phyloP scores from a whole-genome alignment of 2,113 vertebrate species.

The Gallinago media region DNA sequence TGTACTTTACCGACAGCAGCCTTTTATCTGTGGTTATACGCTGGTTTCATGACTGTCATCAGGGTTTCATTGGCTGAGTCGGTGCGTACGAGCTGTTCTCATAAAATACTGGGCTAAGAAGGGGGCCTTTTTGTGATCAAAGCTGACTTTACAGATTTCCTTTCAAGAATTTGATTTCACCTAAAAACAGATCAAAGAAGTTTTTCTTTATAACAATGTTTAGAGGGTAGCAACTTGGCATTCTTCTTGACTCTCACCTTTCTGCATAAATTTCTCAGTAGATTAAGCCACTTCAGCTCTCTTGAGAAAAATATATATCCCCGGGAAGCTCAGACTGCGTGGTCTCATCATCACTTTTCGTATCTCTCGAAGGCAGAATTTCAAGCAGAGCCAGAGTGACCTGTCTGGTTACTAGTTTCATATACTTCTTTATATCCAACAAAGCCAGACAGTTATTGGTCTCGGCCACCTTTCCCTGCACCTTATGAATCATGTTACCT shows the following conservation, averaged over 20 bases:
- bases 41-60: not conserved
- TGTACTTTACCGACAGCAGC: not conserved
- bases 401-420: not conserved
- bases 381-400: not conserved
- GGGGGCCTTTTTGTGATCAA: not conserved
- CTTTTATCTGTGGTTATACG: not conserved
- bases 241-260: not conserved
- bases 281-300: not conserved
- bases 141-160: not conserved
- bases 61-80: not conserved
- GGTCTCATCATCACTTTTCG: not conserved
- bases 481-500: fast-evolving
- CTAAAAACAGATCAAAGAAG: not conserved
- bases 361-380: not conserved
- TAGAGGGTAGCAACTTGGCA: not conserved
- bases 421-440: not conserved
- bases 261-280: not conserved
- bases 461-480: not conserved
- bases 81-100: not conserved
- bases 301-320: not conserved
- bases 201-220: not conserved
- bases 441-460: not conserved
- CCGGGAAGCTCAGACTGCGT: not conserved
- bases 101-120: not conserved
- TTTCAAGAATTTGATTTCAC: not conserved